Evolutionary conservation across 2,888 invertebrate species (phyloP).

Genomic region (Petrolisthes cinctipes): DNA sequence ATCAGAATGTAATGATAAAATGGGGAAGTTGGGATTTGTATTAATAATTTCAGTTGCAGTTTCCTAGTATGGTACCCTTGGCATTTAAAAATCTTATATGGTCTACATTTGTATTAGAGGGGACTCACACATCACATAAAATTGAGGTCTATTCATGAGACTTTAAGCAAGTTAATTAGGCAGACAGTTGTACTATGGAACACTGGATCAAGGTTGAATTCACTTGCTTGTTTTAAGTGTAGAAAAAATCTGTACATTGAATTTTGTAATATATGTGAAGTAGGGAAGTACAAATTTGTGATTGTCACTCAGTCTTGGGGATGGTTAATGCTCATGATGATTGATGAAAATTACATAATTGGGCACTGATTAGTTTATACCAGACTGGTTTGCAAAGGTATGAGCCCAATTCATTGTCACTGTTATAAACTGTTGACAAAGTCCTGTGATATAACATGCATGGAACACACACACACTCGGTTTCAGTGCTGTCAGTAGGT

Average conservation of each 20-base stretch:
- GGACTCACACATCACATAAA: too few relatives aligned
- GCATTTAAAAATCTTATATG: too few relatives aligned
- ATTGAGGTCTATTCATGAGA: background rate
- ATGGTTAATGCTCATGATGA: conserved; percentile 26
- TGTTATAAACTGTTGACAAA: conserved; percentile 32
- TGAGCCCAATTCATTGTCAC: conserved; percentile 3
- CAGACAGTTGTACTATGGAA: background rate
- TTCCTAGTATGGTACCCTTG: too few relatives aligned
- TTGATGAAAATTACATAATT: background rate
- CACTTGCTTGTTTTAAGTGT: conserved; percentile 18
- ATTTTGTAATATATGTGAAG: conserved; percentile 40
- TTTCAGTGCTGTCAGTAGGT: conserved; percentile 17
- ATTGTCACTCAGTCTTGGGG: conserved; percentile 28
- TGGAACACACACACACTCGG: conserved; percentile 14
- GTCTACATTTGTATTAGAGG: too few relatives aligned
- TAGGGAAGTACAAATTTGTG: conserved; percentile 53
- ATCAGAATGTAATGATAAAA: too few relatives aligned
- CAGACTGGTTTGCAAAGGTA: background rate
- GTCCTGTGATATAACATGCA: conserved; percentile 40
- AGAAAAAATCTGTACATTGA: conserved; percentile 38
- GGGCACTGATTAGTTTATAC: background rate
- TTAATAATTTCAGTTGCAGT: too few relatives aligned
- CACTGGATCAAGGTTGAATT: conserved; percentile 8
- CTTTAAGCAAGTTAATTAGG: background rate
- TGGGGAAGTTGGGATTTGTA: too few relatives aligned